A percentile compares a stretch with the other conserved stretches of the same genome.
These are phyloP conservation scores for Sarcophaga bullata DNA, from an alignment of 1,140 invertebrate species.

Conservation along the genomic window DNA sequence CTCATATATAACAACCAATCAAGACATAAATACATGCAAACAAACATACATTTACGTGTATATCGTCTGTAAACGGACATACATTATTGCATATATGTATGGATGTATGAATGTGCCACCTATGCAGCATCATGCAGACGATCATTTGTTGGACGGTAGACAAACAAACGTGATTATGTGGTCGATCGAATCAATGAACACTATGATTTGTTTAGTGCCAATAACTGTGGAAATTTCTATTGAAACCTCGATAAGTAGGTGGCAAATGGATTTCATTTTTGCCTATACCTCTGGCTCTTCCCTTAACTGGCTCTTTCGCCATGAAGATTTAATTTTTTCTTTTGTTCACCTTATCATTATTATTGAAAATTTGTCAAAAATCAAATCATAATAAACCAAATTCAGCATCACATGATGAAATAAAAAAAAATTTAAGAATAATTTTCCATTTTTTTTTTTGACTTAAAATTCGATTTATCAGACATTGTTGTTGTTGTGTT, in stretches of 20 bases:
- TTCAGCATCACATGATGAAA: background rate
- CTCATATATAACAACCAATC: too few relatives aligned
- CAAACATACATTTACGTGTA: too few relatives aligned
- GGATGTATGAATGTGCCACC: background rate
- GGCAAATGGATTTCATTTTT: slow-evolving; percentile 1
- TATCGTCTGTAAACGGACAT: too few relatives aligned
- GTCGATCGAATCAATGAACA: slow-evolving; percentile 40
- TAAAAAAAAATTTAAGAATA: background rate
- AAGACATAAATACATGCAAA: too few relatives aligned
- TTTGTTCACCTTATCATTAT: background rate
- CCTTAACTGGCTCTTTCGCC: background rate
- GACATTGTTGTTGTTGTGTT: too few relatives aligned
- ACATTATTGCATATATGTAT: background rate
- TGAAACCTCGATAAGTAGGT: slow-evolving; percentile 11
- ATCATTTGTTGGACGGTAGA: background rate
- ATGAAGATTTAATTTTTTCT: background rate
- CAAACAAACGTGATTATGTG: slow-evolving; percentile 33
- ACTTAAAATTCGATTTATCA: too few relatives aligned
- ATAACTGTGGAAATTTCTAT: slow-evolving; percentile 28
- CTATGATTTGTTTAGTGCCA: slow-evolving; percentile 37
- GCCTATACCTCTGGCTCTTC: background rate
- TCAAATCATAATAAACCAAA: background rate
- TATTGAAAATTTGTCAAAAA: background rate
- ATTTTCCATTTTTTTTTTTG: too few relatives aligned
- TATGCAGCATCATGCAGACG: background rate